Evolutionary conservation across 2,797 vertebrate genomes (phyloP).

Genomic region (Enteromius viviparus): DNA sequence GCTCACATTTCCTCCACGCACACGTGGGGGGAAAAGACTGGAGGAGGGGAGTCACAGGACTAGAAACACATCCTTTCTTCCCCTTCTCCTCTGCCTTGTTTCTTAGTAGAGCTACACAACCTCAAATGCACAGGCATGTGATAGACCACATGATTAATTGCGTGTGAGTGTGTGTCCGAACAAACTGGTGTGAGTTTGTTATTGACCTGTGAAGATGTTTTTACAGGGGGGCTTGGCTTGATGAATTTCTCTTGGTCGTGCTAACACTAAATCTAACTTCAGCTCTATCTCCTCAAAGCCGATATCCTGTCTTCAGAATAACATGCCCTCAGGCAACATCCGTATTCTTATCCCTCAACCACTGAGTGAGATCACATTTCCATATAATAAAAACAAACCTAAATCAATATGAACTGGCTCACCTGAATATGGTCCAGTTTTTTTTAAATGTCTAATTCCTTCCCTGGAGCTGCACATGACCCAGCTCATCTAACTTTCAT

Average conservation of each 20-base stretch:
- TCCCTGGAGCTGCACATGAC: constrained; percentile 30
- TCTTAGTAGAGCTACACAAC: constrained; percentile 39
- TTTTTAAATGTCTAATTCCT: constrained; percentile 2
- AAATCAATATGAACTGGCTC: constrained; percentile 40
- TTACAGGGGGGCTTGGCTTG: constrained; percentile 10
- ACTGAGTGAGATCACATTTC: constrained; percentile 29
- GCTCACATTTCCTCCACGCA: constrained; percentile 62
- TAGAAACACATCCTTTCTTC: constrained; percentile 59
- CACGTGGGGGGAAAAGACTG: constrained; percentile 46
- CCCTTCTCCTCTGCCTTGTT: constrained; percentile 45
- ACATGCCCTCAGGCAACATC: constrained; percentile 22
- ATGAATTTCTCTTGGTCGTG: constrained; percentile 49
- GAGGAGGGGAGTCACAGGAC: constrained; percentile 45
- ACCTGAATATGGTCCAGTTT: constrained; percentile 8
- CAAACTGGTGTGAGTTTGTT: constrained; percentile 56
- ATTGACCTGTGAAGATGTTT: constrained; percentile 55
- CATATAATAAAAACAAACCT: constrained; percentile 29
- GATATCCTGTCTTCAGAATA: constrained; percentile 19
- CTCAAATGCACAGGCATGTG: constrained; percentile 33
- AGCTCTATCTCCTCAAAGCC: constrained; percentile 4
- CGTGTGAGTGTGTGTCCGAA: constrained; percentile 22
- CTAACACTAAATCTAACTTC: constrained; percentile 15
- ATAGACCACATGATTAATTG: constrained; percentile 36
- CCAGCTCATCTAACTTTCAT: constrained; percentile 29
- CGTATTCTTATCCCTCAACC: neutral